Conservation (phyloP, 2,797 vertebrate species). For the Ispidina picta region DNA sequence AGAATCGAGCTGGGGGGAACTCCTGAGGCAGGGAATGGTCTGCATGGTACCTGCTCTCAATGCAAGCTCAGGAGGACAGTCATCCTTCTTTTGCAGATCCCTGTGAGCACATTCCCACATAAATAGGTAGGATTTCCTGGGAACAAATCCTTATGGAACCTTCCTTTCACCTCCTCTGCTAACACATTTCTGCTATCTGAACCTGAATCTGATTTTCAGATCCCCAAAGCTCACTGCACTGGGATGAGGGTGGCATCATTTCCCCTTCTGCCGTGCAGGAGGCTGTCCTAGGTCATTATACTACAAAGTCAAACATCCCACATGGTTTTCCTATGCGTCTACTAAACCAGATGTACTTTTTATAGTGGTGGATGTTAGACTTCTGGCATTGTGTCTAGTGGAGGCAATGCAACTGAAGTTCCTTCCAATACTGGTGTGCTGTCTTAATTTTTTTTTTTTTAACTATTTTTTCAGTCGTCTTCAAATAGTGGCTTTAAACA, state of each 20-base stretch:
- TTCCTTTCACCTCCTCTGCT: not conserved
- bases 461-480: not conserved
- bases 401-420: slow-evolving; percentile 16
- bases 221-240: not conserved
- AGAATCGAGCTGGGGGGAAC: not conserved
- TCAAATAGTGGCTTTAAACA: slow-evolving; percentile 33
- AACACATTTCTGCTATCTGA: not conserved
- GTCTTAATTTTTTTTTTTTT: not conserved
- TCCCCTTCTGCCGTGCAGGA: not conserved
- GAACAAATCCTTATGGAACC: not conserved
- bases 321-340: not conserved
- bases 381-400: not conserved
- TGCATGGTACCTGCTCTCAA: not conserved
- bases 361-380: not conserved
- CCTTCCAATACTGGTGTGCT: not conserved
- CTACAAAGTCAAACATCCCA: not conserved
- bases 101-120: not conserved
- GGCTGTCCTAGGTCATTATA: not conserved
- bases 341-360: not conserved
- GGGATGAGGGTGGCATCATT: not conserved
- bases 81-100: not conserved
- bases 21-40: not conserved
- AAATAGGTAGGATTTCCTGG: not conserved
- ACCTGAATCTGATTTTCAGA: not conserved
- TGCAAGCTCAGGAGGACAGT: not conserved